Evolutionary conservation across 2,888 invertebrate genomes (phyloP), one percentile per base, ranked within the genome.

Genomic region (Diabrotica balteata): DNA sequence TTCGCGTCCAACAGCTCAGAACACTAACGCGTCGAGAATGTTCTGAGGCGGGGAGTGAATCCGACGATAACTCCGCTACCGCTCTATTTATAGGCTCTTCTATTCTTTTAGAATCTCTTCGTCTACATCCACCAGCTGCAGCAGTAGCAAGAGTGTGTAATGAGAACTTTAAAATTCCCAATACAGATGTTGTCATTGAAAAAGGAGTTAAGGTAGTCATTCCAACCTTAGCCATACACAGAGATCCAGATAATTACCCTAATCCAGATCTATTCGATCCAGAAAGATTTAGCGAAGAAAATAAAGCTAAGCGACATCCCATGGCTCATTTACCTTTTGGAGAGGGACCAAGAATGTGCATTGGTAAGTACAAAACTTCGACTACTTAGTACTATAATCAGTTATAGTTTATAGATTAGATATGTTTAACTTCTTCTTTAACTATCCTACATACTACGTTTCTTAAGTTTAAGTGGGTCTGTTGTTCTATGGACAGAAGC

Each of bases 301-400:
- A 61, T 61, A 61, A 49, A 61, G 53, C 61, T 10, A 61, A 50
- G 8, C 51, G 61, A 22, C 52, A 49, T 7, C 10, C 43, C 8
- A 52, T 9, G 17, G 2, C 50, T 4, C 52, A 52, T 52, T 17
- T 61, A 17, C 17, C 61, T 43, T 61, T 61, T 8, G 59, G 59
- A 49, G 50, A 59, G 42, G 59, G 59, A 11, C 59, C 59, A 32
- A 49, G 59, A 50, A 52, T 42, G 45, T 61, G 61, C 44, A 61
- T 61, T 46, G 61, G 61, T 61, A 52, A 52, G 32, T 49, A 60
- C 7, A 59, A 88, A 87, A 0, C 32, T 32, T 17, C 17, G 17
- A 17, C 17, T 17, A 17, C 17, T 17, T 17, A 17, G 17, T 17
- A 17, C 2, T 17, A 17, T 17, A 2, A 17, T 17, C 17, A 17